Base-by-base conservation (phyloP, 2,113 vertebrate species). In the Erythrocercus mccallii region DNA sequence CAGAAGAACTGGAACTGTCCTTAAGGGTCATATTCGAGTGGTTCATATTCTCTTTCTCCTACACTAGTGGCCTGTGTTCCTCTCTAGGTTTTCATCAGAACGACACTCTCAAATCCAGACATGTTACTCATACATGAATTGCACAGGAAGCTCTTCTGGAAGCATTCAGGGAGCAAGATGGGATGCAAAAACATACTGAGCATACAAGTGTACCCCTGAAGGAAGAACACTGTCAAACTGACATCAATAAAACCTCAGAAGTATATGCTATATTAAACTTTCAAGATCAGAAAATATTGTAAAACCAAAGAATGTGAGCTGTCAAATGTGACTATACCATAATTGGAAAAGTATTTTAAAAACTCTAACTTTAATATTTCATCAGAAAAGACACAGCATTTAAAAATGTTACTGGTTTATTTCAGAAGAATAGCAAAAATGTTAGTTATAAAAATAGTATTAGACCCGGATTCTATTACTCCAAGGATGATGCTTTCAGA, bases 341-440 rank as follows among this genome's bases (percentile, higher is more conserved):
- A 93, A 81, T 20, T 90, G 81, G 93, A 69, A 88, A 93, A 88
- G 42, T 69, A 92, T 90, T 94, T 83, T 3, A 57, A 94, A 86
- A 86, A 57, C 22, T 33, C 48, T 58, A 47, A 87, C 37, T 80
- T 73, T 15, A 86, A 84, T 85, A 93, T 88, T 88, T 86, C 40
- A 71, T 50, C 48, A 60, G 71, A 56, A 86, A 88, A 88, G 56
- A 92, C 28, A 48, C 4, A 68, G 31, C 21, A 70, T 70, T 93
- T 64, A 53, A 93, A 96, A 95, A 94, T 47, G 86, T 56, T 45
- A 86, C 60, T 92, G 56, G 51, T 47, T 93, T 82, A 88, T 80
- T 96, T 93, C 51, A 94, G 23, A 92, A 86, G 45, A 92, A 85
- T 23, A 93, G 82, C 38, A 96, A 90, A 93, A 93, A 84, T 68